phyloP scores from a whole-genome alignment of 2,113 vertebrate species.

The Entelurus aequoreus region DNA sequence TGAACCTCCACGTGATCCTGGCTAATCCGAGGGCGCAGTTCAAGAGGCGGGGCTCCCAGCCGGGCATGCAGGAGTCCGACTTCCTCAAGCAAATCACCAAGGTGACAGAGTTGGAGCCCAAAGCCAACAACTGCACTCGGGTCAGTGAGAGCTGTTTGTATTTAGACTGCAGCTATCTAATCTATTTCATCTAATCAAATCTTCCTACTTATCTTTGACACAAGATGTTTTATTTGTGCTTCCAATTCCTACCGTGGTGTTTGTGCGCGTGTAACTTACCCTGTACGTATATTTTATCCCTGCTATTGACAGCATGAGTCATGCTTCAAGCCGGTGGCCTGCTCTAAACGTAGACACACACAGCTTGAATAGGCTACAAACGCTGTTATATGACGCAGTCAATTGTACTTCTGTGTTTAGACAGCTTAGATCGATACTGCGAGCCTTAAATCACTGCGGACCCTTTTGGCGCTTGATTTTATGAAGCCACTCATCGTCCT shows the following conservation, averaged over 20 bases:
- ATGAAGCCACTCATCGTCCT: slow-evolving; percentile 62
- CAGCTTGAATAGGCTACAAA: slow-evolving; percentile 38
- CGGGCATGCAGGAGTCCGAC: slow-evolving; percentile 98
- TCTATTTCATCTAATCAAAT: no score
- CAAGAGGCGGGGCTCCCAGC: slow-evolving; percentile 91
- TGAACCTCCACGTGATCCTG: slow-evolving; percentile 94
- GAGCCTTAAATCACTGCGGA: slow-evolving; percentile 47
- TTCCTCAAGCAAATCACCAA: slow-evolving; percentile 97
- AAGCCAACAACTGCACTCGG: slow-evolving; percentile 95
- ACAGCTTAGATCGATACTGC: slow-evolving; percentile 54
- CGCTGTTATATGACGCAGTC: slow-evolving; percentile 32
- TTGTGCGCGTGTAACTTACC: not conserved
- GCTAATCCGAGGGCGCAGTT: slow-evolving; percentile 88
- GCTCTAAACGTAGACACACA: slow-evolving; percentile 46
- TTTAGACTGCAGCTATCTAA: not conserved
- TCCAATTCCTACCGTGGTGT: not conserved
- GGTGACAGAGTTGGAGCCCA: slow-evolving; percentile 91
- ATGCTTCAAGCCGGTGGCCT: slow-evolving; percentile 27
- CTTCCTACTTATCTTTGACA: no score
- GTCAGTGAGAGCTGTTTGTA: slow-evolving; percentile 61
- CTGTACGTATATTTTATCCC: slow-evolving; percentile 11
- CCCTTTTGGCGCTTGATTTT: slow-evolving; percentile 54
- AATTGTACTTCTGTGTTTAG: slow-evolving; percentile 41
- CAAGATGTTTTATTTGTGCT: not conserved
- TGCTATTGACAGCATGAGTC: slow-evolving; percentile 43